These are phyloP conservation scores for Eulimnadia texana DNA, from an alignment of 1,140 invertebrate species.

Conservation along the genomic window DNA sequence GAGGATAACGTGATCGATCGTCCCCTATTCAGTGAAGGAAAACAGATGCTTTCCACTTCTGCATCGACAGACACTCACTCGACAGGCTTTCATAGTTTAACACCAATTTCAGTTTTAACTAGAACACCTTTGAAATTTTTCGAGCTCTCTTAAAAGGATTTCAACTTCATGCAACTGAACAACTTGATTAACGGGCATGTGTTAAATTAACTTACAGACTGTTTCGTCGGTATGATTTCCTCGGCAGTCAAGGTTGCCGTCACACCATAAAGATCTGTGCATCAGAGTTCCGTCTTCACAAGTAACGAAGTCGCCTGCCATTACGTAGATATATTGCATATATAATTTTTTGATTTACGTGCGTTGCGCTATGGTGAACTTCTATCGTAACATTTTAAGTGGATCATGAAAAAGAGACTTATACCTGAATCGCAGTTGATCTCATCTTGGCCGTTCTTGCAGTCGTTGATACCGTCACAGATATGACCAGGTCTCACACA, in stretches of 20 bases:
- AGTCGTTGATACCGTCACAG: slow-evolving; percentile 31
- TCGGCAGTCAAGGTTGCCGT: slow-evolving; percentile 34
- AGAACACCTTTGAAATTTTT: no score
- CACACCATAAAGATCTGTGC: slow-evolving; percentile 31
- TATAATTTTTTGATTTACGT: background rate
- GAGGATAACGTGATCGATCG: background rate
- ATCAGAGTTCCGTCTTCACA: slow-evolving; percentile 29
- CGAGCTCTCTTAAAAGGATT: no score
- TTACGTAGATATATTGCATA: background rate
- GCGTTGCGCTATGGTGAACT: no score
- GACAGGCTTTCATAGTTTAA: no score
- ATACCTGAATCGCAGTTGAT: slow-evolving; percentile 25
- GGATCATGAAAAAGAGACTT: background rate
- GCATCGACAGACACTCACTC: background rate
- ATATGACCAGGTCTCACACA: slow-evolving; percentile 31
- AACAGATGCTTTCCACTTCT: background rate
- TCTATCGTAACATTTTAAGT: background rate
- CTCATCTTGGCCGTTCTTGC: slow-evolving; percentile 32
- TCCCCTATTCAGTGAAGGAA: background rate
- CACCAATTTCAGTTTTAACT: no score
- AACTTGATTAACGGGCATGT: background rate
- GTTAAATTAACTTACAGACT: slow-evolving; percentile 28
- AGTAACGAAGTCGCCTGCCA: slow-evolving; percentile 23
- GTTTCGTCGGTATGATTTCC: slow-evolving; percentile 34
- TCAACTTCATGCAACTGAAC: background rate